Percentiles rank a stretch among this genome's conserved stretches.
Evolutionary conservation across 2,888 invertebrate species (phyloP).

Genomic region (Cataglyphis albicans): DNA sequence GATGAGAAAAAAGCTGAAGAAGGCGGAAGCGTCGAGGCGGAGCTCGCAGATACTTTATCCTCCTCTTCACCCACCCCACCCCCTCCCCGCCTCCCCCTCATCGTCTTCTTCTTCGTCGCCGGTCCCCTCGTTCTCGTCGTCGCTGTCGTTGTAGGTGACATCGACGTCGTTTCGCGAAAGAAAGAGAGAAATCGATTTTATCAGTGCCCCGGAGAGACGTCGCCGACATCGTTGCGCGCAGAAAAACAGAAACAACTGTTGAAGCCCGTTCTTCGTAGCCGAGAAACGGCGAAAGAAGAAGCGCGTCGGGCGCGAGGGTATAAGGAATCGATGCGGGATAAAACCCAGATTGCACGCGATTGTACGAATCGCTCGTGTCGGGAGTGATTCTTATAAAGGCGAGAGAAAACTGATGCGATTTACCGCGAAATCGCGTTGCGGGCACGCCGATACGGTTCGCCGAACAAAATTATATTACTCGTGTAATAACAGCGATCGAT

Average conservation of each 20-base stretch:
- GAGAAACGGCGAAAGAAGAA: slow-evolving; percentile 38
- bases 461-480: slow-evolving; percentile 22
- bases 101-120: slow-evolving; percentile 15
- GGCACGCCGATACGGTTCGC: not conserved
- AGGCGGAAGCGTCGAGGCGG: slow-evolving; percentile 45
- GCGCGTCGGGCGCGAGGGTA: slow-evolving; percentile 34
- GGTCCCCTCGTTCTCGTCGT: not conserved
- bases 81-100: not conserved
- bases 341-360: slow-evolving; percentile 56
- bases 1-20: slow-evolving; percentile 17
- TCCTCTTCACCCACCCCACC: not conserved
- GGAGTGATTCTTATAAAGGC: slow-evolving; percentile 44
- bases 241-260: slow-evolving; percentile 67
- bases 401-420: slow-evolving; percentile 48
- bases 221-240: slow-evolving; percentile 61
- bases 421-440: slow-evolving; percentile 20
- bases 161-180: slow-evolving; percentile 10
- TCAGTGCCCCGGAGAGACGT: slow-evolving; percentile 72
- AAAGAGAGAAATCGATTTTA: slow-evolving; percentile 74
- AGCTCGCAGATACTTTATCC: slow-evolving; percentile 39
- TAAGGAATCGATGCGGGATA: slow-evolving; percentile 53
- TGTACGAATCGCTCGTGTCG: slow-evolving; percentile 52
- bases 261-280: slow-evolving; percentile 38
- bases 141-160: slow-evolving; percentile 7
- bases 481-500: slow-evolving; percentile 39